Percentiles rank a stretch among this genome's conserved stretches.
Evolutionary conservation across 1,140 invertebrate genomes (phyloP).

Genomic region (Nasonia longicornis): DNA sequence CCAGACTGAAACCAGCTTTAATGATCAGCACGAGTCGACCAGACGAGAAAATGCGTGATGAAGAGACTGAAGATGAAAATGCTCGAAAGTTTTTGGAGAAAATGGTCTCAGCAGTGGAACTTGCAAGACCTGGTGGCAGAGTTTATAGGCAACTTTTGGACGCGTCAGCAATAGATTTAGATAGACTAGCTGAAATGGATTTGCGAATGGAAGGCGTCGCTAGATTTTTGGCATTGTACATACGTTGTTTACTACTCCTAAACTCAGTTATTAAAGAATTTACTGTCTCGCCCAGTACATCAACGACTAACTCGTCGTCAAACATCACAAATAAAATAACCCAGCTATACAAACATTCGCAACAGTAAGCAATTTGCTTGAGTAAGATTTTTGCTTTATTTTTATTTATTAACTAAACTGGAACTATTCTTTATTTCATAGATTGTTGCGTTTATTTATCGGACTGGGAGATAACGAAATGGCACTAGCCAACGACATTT

Average conservation of each 20-base stretch:
- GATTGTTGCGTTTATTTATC: conserved; percentile 86
- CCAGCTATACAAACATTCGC: conserved; percentile 78
- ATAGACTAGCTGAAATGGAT: conserved; percentile 87
- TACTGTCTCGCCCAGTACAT: conserved; percentile 53
- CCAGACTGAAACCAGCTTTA: conserved; percentile 79
- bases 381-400: conserved; percentile 23
- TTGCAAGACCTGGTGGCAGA: conserved; percentile 72
- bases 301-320: conserved; percentile 64
- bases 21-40: conserved; percentile 54
- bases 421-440: conserved; percentile 56
- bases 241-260: conserved; percentile 68
- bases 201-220: conserved; percentile 84
- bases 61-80: conserved; percentile 61
- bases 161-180: conserved; percentile 79
- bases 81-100: conserved; percentile 77
- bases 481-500: conserved; percentile 84
- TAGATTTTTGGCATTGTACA: conserved; percentile 86
- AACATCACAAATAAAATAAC: conserved; percentile 71
- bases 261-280: conserved; percentile 65
- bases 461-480: conserved; percentile 81
- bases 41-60: conserved; percentile 53
- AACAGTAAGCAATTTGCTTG: conserved; percentile 67
- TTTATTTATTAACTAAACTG: background rate
- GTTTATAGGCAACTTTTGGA: conserved; percentile 77
- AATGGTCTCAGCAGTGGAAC: conserved; percentile 79